These are phyloP conservation scores for Blastobasis adustella DNA, from an alignment of 2,888 invertebrate species.

Conservation along the genomic window DNA sequence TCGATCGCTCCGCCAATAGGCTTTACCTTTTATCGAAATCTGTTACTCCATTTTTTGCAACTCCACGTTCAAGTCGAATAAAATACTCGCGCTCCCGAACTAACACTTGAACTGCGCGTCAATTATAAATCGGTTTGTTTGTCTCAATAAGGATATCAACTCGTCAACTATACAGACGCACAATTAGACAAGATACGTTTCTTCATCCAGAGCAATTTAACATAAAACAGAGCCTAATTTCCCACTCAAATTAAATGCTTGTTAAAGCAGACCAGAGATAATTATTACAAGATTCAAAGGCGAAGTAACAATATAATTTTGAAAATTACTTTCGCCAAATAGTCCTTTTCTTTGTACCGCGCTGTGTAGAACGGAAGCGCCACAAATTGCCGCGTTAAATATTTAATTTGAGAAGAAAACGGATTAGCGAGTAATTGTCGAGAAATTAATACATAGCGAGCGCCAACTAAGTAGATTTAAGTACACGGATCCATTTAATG, in stretches of 20 bases:
- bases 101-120: too few relatives aligned
- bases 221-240: conserved; percentile 47
- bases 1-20: conserved; percentile 55
- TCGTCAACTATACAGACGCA: too few relatives aligned
- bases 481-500: conserved; percentile 20
- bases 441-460: conserved; percentile 38
- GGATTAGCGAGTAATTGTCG: conserved; percentile 52
- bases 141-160: too few relatives aligned
- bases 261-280: conserved; percentile 61
- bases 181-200: conserved; percentile 33
- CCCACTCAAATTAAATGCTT: conserved; percentile 57
- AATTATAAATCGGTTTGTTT: too few relatives aligned
- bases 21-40: conserved; percentile 58
- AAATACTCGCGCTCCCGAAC: too few relatives aligned
- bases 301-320: conserved; percentile 64
- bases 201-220: conserved; percentile 39
- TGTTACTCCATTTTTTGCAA: conserved; percentile 30
- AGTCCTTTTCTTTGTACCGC: conserved; percentile 52
- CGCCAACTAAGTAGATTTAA: conserved; percentile 13
- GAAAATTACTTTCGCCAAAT: conserved; percentile 61
- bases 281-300: conserved; percentile 62
- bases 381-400: conserved; percentile 62
- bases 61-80: too few relatives aligned
- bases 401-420: conserved; percentile 62
- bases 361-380: conserved; percentile 53